Evolutionary conservation across 2,797 vertebrate genomes (phyloP).

Genomic region (Sebastes baramenuke): DNA sequence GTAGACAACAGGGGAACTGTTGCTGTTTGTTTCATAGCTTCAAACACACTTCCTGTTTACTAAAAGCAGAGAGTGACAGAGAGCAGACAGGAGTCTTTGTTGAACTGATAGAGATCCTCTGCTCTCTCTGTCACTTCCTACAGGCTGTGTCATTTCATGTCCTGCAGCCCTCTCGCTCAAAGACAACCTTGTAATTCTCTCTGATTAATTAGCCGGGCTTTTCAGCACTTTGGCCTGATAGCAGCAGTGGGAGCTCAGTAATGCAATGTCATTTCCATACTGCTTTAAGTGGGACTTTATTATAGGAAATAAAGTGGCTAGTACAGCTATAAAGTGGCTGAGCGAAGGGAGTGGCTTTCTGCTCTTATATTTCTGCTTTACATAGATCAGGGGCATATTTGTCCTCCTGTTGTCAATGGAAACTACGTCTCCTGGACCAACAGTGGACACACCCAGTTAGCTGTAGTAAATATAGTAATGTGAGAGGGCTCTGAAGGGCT

Average conservation of each 20-base stretch:
- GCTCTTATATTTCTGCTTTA: constrained; percentile 23
- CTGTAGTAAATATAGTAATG: constrained; percentile 14
- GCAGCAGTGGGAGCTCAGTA: constrained; percentile 60
- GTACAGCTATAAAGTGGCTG: constrained; percentile 50
- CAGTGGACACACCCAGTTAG: background rate
- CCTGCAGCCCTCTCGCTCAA: constrained; percentile 17
- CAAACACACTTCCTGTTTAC: constrained; percentile 24
- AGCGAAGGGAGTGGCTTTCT: constrained; percentile 43
- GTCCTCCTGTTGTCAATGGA: constrained; percentile 27
- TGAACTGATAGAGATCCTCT: background rate
- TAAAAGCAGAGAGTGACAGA: constrained; percentile 14
- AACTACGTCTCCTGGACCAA: background rate
- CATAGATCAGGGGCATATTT: constrained; percentile 27
- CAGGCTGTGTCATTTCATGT: constrained; percentile 18
- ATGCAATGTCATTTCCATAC: constrained; percentile 74
- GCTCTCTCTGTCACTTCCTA: constrained; percentile 19
- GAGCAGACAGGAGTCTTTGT: constrained; percentile 1
- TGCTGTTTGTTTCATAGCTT: constrained; percentile 3
- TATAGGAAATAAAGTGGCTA: constrained; percentile 69
- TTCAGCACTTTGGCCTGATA: constrained; percentile 69
- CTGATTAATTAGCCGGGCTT: constrained; percentile 69
- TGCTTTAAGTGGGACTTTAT: constrained; percentile 75
- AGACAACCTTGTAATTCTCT: constrained; percentile 53
- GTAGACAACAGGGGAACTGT: background rate
- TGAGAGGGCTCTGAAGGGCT: constrained; percentile 10